These are phyloP conservation scores for Ladona fulva DNA, from an alignment of 1,140 invertebrate genomes.

Conservation along the genomic window DNA sequence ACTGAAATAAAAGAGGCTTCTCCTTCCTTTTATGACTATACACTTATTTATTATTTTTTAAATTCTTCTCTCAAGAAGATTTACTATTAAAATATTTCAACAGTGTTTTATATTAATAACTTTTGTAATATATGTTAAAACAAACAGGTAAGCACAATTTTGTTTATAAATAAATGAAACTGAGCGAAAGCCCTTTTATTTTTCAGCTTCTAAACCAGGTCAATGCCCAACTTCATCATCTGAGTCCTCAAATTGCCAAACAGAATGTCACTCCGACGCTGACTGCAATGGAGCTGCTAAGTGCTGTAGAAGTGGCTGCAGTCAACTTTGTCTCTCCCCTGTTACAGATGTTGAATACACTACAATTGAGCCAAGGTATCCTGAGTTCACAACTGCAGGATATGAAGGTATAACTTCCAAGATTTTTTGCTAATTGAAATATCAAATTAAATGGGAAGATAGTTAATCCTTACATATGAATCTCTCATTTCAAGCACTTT, in stretches of 20 bases:
- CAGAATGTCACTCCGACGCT: slow-evolving; percentile 69
- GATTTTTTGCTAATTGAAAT: too few species aligned
- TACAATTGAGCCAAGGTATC: not conserved
- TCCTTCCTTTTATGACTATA: too few species aligned
- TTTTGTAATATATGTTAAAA: too few species aligned
- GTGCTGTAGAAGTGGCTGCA: slow-evolving; percentile 73
- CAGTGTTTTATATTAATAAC: too few species aligned
- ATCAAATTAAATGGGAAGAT: too few species aligned
- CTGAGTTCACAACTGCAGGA: not conserved
- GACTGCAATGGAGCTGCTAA: slow-evolving; percentile 68
- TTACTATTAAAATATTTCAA: too few species aligned
- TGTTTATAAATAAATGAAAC: not conserved
- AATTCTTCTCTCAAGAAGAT: too few species aligned
- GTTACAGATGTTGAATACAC: slow-evolving; percentile 24
- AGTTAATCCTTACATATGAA: too few species aligned
- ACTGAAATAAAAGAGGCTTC: too few species aligned
- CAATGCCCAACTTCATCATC: slow-evolving; percentile 48
- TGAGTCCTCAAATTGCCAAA: slow-evolving; percentile 41
- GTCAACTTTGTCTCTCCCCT: slow-evolving; percentile 57
- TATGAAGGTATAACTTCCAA: not conserved
- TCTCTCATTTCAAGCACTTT: too few species aligned
- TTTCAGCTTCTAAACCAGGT: slow-evolving; percentile 60
- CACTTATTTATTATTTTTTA: too few species aligned
- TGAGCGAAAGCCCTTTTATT: slow-evolving; percentile 17
- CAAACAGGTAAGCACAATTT: too few species aligned